These are phyloP conservation scores for Melinaea marsaeus DNA, from an alignment of 2,888 invertebrate genomes.

Conservation along the genomic window DNA sequence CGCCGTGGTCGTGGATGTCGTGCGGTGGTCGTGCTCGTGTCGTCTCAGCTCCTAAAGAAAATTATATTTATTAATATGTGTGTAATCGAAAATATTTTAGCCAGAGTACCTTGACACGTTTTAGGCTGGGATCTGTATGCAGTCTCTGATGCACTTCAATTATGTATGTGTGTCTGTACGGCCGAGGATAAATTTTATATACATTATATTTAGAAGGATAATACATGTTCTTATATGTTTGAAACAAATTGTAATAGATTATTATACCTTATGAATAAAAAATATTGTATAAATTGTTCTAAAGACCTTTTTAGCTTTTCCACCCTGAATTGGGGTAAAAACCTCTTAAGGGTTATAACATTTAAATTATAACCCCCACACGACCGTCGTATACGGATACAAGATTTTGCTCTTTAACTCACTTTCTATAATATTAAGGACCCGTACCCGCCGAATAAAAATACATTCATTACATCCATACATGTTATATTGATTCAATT, in stretches of 20 bases:
- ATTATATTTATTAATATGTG: constrained; percentile 58
- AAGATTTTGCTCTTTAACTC: constrained; percentile 22
- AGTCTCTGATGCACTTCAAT: too few relatives aligned
- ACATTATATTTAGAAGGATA: too few relatives aligned
- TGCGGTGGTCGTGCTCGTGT: constrained; percentile 22
- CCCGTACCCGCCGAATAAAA: too few relatives aligned
- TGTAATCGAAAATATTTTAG: constrained; percentile 58
- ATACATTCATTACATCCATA: too few relatives aligned
- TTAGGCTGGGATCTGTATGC: not conserved
- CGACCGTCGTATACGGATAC: constrained; percentile 11
- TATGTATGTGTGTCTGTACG: too few relatives aligned
- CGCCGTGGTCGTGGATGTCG: constrained; percentile 25
- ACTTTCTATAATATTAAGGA: constrained; percentile 9
- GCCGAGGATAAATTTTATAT: too few relatives aligned
- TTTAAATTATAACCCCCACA: constrained; percentile 12
- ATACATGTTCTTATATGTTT: too few relatives aligned
- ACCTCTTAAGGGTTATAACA: not conserved
- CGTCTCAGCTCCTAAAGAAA: constrained; percentile 51
- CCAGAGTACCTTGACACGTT: constrained; percentile 23
- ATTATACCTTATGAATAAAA: too few relatives aligned
- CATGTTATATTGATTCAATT: too few relatives aligned
- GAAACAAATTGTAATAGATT: too few relatives aligned
- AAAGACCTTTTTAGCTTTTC: constrained; percentile 17
- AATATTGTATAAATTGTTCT: constrained; percentile 17
- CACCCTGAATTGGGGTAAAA: constrained; percentile 14